A percentile compares a stretch with the other conserved stretches of the same genome.
These are phyloP conservation scores for Pseudorectes ferrugineus DNA, from an alignment of 2,113 vertebrate species.

Conservation along the genomic window DNA sequence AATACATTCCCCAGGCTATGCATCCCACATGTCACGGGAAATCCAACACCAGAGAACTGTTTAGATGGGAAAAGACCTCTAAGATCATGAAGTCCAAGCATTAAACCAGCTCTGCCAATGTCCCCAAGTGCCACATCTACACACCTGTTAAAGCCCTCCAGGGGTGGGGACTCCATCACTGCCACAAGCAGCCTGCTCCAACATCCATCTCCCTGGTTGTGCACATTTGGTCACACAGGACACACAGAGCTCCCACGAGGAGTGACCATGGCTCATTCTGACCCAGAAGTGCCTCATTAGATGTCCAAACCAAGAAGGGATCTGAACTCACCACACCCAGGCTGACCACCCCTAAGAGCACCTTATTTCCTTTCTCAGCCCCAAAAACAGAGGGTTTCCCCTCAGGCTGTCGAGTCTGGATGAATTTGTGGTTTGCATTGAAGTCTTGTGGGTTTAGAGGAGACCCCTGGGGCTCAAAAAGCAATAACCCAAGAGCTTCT, in stretches of 20 bases:
- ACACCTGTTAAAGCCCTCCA: not conserved
- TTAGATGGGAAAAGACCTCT: not conserved
- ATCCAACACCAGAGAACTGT: not conserved
- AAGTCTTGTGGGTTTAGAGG: not conserved
- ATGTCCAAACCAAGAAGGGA: not conserved
- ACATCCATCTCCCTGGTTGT: too few relatives aligned
- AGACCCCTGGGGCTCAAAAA: not conserved
- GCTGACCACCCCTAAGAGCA: not conserved
- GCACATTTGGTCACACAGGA: not conserved
- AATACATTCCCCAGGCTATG: fast-evolving
- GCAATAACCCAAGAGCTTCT: not conserved
- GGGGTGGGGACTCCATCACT: not conserved
- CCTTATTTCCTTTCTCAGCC: not conserved
- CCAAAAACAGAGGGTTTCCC: not conserved
- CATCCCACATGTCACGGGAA: not conserved
- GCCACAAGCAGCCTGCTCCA: not conserved
- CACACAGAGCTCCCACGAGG: not conserved
- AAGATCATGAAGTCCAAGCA: not conserved
- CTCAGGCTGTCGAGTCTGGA: not conserved
- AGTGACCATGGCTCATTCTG: not conserved
- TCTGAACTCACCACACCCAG: not conserved
- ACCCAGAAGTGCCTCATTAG: not conserved
- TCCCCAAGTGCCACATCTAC: not conserved
- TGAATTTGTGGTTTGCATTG: not conserved
- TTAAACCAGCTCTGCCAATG: not conserved